These are phyloP conservation scores for Acanthurus tractus DNA, from an alignment of 2,797 vertebrate genomes.

Conservation along the genomic window DNA sequence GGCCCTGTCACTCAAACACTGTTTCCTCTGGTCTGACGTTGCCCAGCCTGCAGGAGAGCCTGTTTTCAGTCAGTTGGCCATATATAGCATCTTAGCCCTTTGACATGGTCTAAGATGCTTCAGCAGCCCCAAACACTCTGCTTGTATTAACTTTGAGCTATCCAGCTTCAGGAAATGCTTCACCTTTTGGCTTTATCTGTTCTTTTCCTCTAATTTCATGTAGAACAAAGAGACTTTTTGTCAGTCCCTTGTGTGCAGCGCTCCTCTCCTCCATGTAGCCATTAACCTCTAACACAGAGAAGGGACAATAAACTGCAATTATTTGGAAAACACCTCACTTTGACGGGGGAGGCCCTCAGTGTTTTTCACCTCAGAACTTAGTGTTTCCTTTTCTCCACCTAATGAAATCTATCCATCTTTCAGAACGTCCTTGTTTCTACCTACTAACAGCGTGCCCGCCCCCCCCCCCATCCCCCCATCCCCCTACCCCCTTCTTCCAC, in stretches of 20 bases:
- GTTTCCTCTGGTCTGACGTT: conserved; percentile 25
- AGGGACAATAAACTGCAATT: conserved; percentile 44
- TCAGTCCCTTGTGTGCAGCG: not conserved
- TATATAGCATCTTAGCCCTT: conserved; percentile 9
- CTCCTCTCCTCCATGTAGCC: not conserved
- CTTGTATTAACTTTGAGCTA: conserved; percentile 17
- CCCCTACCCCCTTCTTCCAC: not conserved
- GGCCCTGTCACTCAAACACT: conserved; percentile 40
- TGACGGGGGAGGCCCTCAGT: conserved; percentile 24
- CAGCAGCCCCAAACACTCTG: conserved; percentile 6
- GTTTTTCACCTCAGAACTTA: conserved; percentile 60
- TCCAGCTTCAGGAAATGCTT: conserved; percentile 13
- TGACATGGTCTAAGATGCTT: conserved; percentile 18
- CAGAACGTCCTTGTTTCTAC: conserved; percentile 65
- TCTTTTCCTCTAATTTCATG: conserved; percentile 30
- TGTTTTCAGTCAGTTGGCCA: conserved; percentile 40
- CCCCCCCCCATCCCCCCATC: not conserved
- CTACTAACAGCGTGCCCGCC: conserved; percentile 21
- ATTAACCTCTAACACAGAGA: conserved; percentile 10
- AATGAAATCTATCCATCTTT: conserved; percentile 81
- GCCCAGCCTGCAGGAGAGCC: conserved; percentile 30
- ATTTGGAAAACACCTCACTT: conserved; percentile 64
- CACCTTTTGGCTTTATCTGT: conserved; percentile 6
- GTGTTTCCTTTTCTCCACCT: conserved; percentile 52
- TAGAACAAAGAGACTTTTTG: conserved; percentile 7